Base-by-base conservation (phyloP, 2,113 vertebrate genomes). In the Xenopus tropicalis region DNA sequence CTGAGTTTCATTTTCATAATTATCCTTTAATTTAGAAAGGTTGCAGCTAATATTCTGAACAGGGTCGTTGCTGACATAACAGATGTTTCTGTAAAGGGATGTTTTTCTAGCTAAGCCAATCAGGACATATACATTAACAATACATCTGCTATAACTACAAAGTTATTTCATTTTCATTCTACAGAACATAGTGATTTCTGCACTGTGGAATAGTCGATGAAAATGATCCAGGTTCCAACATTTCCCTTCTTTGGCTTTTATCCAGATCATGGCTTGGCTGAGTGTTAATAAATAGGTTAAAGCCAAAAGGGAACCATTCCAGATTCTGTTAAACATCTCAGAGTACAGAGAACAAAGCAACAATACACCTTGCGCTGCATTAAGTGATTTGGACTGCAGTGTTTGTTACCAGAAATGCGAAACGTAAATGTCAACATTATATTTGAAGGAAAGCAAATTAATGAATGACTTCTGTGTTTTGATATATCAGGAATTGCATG, bases 1-100 rank as follows among this genome's bases (percentile, higher is more conserved):
- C 71, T 44, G 51, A 66, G 37, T 66, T 66, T 73, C 62, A 73
- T 73, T 73, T 66, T 73, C 56, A 64, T 58, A 73, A 73, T 73
- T 66, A 58, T 25, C 16, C 57, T 68, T 74, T 74, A 61, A 69
- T 68, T 74, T 62, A 61, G 57, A 68, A 74, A 68, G 64, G 46
- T 52, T 68, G 57, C 43, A 61, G 37, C 25, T 73, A 73, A 66
- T 73, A 54, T 51, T 57, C 61, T 44, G 29, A 48, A n/a, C 19
- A 54, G 13, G 68, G 54, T 69, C 62, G 14, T 69, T 62, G 56
- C 66, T 68, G 42, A 51, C 65, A 37, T 67, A 59, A 68, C 65
- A 68, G 44, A 74, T 68, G 14, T 42, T 5, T 24, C 8, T 54
- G 65, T 16, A 73, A 58, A 57, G 66, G 12, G 24, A 46, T 74